phyloP scores from a whole-genome alignment of 2,113 vertebrate species.

The Pollachius pollachius region DNA sequence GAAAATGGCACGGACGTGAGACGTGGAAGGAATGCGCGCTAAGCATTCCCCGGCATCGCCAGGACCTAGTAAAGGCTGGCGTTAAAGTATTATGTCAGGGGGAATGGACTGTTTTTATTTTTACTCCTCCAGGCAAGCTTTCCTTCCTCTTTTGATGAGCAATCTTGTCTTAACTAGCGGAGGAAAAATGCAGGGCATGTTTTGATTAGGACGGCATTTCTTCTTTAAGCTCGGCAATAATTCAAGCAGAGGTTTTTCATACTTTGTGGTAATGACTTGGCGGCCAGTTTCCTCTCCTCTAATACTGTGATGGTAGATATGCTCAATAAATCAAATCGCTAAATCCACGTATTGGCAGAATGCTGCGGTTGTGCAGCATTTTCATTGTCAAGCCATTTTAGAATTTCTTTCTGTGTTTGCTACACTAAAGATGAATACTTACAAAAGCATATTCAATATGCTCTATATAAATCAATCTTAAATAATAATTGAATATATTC shows the following conservation, averaged over 20 bases:
- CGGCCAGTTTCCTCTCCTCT: slow-evolving; percentile 20
- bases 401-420: no score
- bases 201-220: slow-evolving; percentile 66
- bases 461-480: no score
- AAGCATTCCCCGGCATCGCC: slow-evolving; percentile 46
- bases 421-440: neutral
- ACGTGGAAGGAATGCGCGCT: slow-evolving; percentile 67
- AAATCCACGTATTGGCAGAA: no score
- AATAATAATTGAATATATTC: neutral
- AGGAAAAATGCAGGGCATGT: slow-evolving; percentile 59
- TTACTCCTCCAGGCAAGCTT: slow-evolving; percentile 29
- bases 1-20: slow-evolving; percentile 60
- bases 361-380: neutral
- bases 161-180: slow-evolving; percentile 67
- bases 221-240: slow-evolving; percentile 59
- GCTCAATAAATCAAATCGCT: neutral
- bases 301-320: slow-evolving; percentile 18
- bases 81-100: slow-evolving; percentile 67
- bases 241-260: slow-evolving; percentile 56
- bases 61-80: slow-evolving; percentile 57
- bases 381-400: no score
- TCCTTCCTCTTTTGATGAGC: slow-evolving; percentile 51
- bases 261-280: slow-evolving; percentile 55
- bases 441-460: no score
- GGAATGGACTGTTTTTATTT: slow-evolving; percentile 45